Base-by-base conservation (phyloP, 1,140 invertebrate genomes). In the Zophobas atratus region DNA sequence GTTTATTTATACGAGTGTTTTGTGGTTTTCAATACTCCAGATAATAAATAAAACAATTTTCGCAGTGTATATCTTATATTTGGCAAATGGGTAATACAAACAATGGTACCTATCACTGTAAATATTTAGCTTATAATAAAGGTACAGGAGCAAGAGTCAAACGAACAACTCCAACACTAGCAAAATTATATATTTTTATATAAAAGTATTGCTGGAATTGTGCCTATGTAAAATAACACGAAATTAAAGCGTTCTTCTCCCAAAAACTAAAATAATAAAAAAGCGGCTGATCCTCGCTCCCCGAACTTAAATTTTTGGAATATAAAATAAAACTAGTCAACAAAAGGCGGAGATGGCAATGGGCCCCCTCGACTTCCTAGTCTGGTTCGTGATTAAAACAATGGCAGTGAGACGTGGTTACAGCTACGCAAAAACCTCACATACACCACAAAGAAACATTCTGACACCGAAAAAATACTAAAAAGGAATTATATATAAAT, bases 61-160 rank as follows among this genome's bases (percentile, higher is more conserved):
- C n/a, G 57, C 57, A 41, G 57, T 67, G 60, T 67, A 67, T 67
- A 67, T 67, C 60, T 67, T 67, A 67, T 67, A 67, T 67, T 67
- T 67, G 60, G 60, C 60, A 67, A 67, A 67, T 67, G 60, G 60
- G 43, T 67, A 67, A 67, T 67, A 67, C 60, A 67, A 67, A 67
- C 39, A 67, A 67, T 46, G 60, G 60, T 67, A 67, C 60, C 60
- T 67, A 67, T 67, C 38, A 67, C 33, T 67, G 60, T 43, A 67
- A 33, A 67, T 67, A 67, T 67, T 67, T 67, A 67, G 55, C 60
- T 67, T 67, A 67, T 46, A 67, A 67, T 46, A 67, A 67, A 67
- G n/a, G 4, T 67, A 67, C 35, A 41, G 60, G 60, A 67, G 60
- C 39, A 67, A 67, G 60, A 67, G 39, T 67, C 60, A 43, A 67